These are phyloP conservation scores for Drosophila longiperda DNA, from an alignment of 2,888 invertebrate species.

Conservation along the genomic window DNA sequence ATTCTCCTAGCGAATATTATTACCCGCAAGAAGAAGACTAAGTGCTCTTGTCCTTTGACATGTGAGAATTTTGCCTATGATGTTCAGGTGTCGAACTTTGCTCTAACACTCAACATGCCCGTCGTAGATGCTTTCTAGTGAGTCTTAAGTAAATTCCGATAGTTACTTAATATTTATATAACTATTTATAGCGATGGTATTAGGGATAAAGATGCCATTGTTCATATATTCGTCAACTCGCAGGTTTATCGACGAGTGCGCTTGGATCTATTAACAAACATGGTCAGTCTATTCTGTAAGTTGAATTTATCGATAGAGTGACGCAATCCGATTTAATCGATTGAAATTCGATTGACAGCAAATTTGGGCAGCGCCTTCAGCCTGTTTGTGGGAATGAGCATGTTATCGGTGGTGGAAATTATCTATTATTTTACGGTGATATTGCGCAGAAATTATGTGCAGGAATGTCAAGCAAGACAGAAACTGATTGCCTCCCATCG, in stretches of 20 bases:
- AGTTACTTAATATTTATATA: background rate
- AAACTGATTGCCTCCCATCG: conserved; percentile 37
- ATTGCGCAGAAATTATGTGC: conserved; percentile 74
- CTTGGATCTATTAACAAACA: conserved; percentile 87
- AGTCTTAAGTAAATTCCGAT: conserved; percentile 20
- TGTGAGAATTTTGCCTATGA: conserved; percentile 80
- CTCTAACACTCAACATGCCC: conserved; percentile 64
- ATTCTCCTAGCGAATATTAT: conserved; percentile 67
- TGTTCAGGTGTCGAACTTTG: conserved; percentile 71
- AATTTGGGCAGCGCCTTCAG: conserved; percentile 88
- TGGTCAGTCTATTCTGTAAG: conserved; percentile 84
- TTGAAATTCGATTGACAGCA: conserved; percentile 82
- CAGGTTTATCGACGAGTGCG: conserved; percentile 86
- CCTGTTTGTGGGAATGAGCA: conserved; percentile 87
- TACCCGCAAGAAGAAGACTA: conserved; percentile 63
- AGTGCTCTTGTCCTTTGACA: conserved; percentile 80
- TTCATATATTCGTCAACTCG: conserved; percentile 86
- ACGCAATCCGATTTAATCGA: background rate
- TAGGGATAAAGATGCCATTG: conserved; percentile 69
- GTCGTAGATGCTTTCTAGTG: conserved; percentile 83
- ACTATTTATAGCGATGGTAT: conserved; percentile 65
- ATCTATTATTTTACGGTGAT: conserved; percentile 85
- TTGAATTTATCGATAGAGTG: background rate
- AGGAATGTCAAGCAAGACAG: conserved; percentile 62
- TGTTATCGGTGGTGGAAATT: conserved; percentile 86